A percentile compares a stretch with the other conserved stretches of the same genome.
phyloP scores from a whole-genome alignment of 1,140 invertebrate genomes.

The Neodiprion pinetum region DNA sequence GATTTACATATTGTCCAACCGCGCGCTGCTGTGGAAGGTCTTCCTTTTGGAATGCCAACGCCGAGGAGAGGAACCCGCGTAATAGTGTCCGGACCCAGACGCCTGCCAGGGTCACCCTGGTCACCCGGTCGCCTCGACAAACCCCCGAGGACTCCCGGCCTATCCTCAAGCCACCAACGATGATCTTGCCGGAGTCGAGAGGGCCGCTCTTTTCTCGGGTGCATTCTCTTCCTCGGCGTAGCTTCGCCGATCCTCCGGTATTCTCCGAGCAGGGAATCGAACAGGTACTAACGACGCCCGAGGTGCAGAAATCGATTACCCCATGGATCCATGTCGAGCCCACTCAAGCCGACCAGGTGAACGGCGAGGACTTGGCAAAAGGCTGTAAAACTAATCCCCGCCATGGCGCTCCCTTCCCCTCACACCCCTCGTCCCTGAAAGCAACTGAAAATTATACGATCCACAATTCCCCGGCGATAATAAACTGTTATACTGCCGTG shows the following conservation, averaged over 20 bases:
- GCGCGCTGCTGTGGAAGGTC: constrained; percentile 33
- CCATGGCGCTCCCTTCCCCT: neutral
- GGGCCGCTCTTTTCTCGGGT: too few species aligned
- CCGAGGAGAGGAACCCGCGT: constrained; percentile 46
- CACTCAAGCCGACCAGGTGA: neutral
- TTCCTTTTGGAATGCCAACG: constrained; percentile 58
- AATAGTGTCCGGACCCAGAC: constrained; percentile 56
- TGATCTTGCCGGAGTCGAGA: constrained; percentile 33
- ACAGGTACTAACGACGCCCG: too few species aligned
- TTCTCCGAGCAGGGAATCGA: too few species aligned
- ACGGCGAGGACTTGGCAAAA: neutral
- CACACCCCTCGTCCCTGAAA: too few species aligned
- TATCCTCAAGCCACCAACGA: constrained; percentile 56
- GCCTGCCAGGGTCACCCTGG: constrained; percentile 19
- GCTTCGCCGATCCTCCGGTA: too few species aligned
- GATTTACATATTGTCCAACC: constrained; percentile 61
- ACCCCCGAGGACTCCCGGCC: constrained; percentile 29
- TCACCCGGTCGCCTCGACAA: neutral
- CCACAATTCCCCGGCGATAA: neutral
- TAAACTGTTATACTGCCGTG: neutral
- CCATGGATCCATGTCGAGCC: neutral
- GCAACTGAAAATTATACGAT: neutral
- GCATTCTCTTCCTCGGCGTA: too few species aligned
- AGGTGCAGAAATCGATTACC: neutral
- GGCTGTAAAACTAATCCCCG: neutral